These are phyloP conservation scores for Oreamnos americanus DNA, from an alignment of 2,113 vertebrate species.

Conservation along the genomic window DNA sequence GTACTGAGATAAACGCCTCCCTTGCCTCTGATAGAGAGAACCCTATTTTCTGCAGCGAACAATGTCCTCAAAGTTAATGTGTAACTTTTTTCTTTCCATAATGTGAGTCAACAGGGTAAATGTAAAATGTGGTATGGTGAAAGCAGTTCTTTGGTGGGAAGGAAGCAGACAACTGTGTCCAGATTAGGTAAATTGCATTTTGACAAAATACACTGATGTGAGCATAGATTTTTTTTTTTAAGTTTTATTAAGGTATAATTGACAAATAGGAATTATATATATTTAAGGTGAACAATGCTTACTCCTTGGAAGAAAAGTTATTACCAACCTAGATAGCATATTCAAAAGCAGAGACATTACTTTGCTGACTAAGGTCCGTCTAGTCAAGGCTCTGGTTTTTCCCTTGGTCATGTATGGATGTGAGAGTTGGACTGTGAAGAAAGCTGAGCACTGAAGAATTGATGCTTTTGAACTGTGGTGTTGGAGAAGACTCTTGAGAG, in stretches of 20 bases:
- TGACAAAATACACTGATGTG: not conserved
- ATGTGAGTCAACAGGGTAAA: not conserved
- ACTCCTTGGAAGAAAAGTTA: too few relatives aligned
- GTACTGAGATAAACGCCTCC: not conserved
- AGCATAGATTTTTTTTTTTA: not conserved
- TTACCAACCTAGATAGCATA: too few relatives aligned
- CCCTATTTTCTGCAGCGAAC: not conserved
- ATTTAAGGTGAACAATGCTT: not conserved
- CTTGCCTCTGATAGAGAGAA: not conserved
- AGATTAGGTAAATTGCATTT: not conserved
- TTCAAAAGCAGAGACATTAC: too few relatives aligned
- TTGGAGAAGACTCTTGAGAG: too few relatives aligned
- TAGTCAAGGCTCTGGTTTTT: too few relatives aligned
- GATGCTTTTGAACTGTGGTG: too few relatives aligned
- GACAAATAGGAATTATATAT: not conserved
- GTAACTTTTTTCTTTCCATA: not conserved
- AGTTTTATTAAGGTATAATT: not conserved
- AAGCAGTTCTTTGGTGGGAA: not conserved
- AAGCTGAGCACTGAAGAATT: fast-evolving
- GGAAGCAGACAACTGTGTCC: not conserved
- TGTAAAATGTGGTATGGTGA: not conserved
- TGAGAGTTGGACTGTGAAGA: too few relatives aligned
- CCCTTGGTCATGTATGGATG: too few relatives aligned
- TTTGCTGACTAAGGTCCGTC: too few relatives aligned
- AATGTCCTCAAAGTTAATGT: not conserved